phyloP scores from a whole-genome alignment of 2,113 vertebrate species.

The Sorex araneus region DNA sequence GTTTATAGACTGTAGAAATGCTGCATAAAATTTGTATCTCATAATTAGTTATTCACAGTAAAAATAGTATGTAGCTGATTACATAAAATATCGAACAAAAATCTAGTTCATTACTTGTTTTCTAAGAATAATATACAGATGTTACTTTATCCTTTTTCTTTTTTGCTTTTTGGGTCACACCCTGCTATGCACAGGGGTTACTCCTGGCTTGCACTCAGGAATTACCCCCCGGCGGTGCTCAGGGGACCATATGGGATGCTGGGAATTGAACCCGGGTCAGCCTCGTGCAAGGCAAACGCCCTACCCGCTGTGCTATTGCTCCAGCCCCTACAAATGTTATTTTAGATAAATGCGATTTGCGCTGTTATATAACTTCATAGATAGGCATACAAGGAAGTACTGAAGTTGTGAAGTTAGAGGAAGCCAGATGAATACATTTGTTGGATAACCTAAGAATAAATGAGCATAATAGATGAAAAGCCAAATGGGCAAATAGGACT shows the following conservation, averaged over 20 bases:
- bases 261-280: too few relatives aligned
- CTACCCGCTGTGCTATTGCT: too few relatives aligned
- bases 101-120: not conserved
- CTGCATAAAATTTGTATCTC: not conserved
- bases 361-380: not conserved
- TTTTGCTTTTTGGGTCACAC: too few relatives aligned
- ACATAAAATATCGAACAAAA: not conserved
- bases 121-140: too few relatives aligned
- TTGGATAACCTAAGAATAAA: not conserved
- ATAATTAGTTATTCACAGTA: conserved; percentile 10
- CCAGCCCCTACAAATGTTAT: too few relatives aligned
- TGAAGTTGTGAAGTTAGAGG: not conserved
- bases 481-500: not conserved
- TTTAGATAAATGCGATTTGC: not conserved
- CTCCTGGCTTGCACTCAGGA: too few relatives aligned
- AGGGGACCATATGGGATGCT: too few relatives aligned
- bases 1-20: not conserved
- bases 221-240: too few relatives aligned
- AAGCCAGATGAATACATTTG: not conserved
- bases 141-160: too few relatives aligned
- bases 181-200: too few relatives aligned
- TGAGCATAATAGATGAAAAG: not conserved
- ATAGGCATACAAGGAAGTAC: not conserved
- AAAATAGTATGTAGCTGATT: not conserved
- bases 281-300: too few relatives aligned